phyloP scores from a whole-genome alignment of 2,888 invertebrate species.

The Amphipyra tragopoginis region DNA sequence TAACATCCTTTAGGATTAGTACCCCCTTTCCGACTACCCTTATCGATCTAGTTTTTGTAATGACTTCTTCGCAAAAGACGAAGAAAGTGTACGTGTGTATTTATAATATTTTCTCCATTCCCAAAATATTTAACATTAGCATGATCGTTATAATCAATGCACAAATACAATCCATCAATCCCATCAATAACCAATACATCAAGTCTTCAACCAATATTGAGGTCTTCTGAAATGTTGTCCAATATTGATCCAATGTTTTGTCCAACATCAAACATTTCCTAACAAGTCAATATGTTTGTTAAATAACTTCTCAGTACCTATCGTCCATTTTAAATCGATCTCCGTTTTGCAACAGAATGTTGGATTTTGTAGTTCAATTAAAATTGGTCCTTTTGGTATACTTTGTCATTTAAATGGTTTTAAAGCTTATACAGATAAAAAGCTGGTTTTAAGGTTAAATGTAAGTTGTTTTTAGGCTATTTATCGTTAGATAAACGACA shows the following conservation, averaged over 20 bases:
- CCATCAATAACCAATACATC: slow-evolving; percentile 32
- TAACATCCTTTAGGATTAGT: too few species aligned
- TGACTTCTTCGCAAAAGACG: too few species aligned
- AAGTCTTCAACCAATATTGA: slow-evolving; percentile 31
- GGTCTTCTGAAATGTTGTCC: slow-evolving; percentile 28
- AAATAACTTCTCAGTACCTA: slow-evolving; percentile 48
- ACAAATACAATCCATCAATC: slow-evolving; percentile 20
- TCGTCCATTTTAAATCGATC: slow-evolving; percentile 61
- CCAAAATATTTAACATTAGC: slow-evolving; percentile 9
- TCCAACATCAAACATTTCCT: slow-evolving; percentile 66
- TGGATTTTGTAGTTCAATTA: slow-evolving; percentile 41
- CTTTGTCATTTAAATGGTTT: slow-evolving; percentile 73
- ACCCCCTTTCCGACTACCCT: too few species aligned
- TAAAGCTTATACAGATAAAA: slow-evolving; percentile 79
- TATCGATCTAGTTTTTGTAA: too few species aligned
- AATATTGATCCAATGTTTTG: slow-evolving; percentile 55
- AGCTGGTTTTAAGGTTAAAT: slow-evolving; percentile 75
- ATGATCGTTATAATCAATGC: slow-evolving; percentile 7
- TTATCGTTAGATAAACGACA: slow-evolving; percentile 53
- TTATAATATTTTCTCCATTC: slow-evolving; percentile 2
- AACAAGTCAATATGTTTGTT: slow-evolving; percentile 70
- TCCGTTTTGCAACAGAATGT: slow-evolving; percentile 5
- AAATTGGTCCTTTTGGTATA: slow-evolving; percentile 64
- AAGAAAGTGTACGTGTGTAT: too few species aligned
- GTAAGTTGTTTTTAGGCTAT: slow-evolving; percentile 67